Conservation (phyloP, 2,113 vertebrate species). For the Eurypyga helias region DNA sequence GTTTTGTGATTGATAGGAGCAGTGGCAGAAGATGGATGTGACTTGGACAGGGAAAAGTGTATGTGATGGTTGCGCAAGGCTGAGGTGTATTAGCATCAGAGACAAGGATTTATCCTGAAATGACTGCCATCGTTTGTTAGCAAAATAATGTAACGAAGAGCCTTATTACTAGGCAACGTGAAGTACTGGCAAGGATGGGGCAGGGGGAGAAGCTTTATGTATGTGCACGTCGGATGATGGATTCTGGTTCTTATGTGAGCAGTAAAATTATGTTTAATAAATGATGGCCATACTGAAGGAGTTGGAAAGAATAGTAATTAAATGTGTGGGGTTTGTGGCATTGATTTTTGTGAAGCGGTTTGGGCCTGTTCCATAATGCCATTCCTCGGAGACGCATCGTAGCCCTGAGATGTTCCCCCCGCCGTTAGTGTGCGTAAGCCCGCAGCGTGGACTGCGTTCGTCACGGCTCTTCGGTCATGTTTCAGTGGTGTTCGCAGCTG, state of each 20-base stretch:
- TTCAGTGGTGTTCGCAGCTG: not conserved
- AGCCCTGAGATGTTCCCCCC: fast-evolving
- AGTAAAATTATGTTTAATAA: not conserved
- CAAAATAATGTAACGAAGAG: not conserved
- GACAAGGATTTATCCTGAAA: not conserved
- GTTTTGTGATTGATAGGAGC: not conserved
- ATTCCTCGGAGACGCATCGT: fast-evolving
- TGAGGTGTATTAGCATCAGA: not conserved
- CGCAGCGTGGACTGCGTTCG: not conserved
- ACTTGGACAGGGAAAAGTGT: not conserved
- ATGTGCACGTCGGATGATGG: not conserved
- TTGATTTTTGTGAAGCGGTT: slow-evolving; percentile 12
- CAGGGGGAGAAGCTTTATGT: not conserved
- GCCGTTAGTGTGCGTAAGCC: not conserved
- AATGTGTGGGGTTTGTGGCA: not conserved
- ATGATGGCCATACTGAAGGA: not conserved
- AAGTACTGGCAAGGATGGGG: not conserved
- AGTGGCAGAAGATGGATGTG: not conserved
- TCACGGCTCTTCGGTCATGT: not conserved
- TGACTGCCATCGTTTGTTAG: not conserved
- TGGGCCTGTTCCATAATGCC: not conserved
- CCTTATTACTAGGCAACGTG: not conserved
- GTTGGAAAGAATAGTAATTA: not conserved
- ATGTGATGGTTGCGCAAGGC: not conserved
- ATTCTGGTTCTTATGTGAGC: not conserved